phyloP scores from a whole-genome alignment of 2,797 vertebrate species.

The Gallirallus australis region DNA sequence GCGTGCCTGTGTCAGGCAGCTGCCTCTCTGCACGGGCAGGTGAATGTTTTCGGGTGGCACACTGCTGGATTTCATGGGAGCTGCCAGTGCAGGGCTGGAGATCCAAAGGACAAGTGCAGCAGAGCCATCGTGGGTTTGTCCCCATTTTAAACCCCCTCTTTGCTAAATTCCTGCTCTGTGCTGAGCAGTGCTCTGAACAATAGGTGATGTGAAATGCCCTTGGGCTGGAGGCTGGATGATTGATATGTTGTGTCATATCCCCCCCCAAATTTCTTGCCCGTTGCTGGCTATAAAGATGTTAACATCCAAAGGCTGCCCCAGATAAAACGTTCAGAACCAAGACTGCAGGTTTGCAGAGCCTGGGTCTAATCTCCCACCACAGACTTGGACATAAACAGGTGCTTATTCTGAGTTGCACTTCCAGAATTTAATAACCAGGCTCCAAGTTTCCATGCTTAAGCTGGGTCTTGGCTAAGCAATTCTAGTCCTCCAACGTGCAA shows the following conservation, averaged over 20 bases:
- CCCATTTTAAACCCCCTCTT: neutral
- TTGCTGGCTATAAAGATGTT: neutral
- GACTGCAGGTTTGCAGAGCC: neutral
- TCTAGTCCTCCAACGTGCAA: neutral
- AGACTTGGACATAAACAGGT: neutral
- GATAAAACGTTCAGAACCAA: neutral
- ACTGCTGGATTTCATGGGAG: neutral
- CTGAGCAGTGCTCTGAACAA: neutral
- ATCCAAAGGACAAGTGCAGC: fast-evolving
- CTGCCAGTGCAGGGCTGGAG: neutral
- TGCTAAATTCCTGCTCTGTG: neutral
- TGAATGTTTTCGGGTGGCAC: fast-evolving
- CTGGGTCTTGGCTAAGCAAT: neutral
- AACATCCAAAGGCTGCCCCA: neutral
- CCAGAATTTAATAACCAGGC: neutral
- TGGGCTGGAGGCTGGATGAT: neutral
- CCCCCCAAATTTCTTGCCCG: neutral
- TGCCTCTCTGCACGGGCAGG: fast-evolving
- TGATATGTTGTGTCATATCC: neutral
- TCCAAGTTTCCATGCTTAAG: neutral
- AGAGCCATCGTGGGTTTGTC: fast-evolving
- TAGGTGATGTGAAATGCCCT: neutral
- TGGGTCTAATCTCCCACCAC: neutral
- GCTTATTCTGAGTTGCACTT: neutral
- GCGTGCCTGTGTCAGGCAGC: neutral